Evolutionary conservation across 1,140 invertebrate genomes (phyloP), one percentile per base, ranked within the genome.

Genomic region (Teleopsis dalmanni): DNA sequence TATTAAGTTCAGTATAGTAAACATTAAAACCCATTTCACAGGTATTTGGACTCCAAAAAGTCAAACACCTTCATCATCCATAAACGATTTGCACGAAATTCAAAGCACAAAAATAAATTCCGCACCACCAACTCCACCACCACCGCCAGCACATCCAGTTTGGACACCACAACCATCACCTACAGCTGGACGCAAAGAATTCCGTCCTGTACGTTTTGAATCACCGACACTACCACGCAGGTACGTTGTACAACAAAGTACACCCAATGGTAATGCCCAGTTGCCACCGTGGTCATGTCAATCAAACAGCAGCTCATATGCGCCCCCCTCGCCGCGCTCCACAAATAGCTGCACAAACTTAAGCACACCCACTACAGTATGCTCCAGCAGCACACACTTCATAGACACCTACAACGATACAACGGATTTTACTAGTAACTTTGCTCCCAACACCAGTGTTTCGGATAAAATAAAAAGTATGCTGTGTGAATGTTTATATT

Each of bases 121-220:
- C 8, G 33, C 40, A 19, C 33, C 43, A n/a, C 61, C 65, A 6
- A 62, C 65, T 21, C 65, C 75, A 51, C 60, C 66, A 14, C 60
- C 66, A 23, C 72, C 71, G 10, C 79, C 77, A 53, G 76, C 81
- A 4, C 78, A 78, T 26, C 76, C 84, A 4, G 75, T 89, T 47
- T 90, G 87, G 87, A 69, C 65, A 37, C 65, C 65, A n/a, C 62
- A 68, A 25, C 59, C 63, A 6, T 69, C 65, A 45, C 65, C 65
- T 19, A 81, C 81, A 2, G 85, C 87, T 4, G 78, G 58, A 51
- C 66, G 78, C 57, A 78, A 81, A 74, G 75, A 80, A 58, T 89
- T 87, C 70, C 75, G 82, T 50, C 83, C 87, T 2, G 82, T 90
- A 25, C 79, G 78, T 53, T 90, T 90, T 62, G 84, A 88, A 55